Percentiles rank a stretch among this genome's conserved stretches.
Evolutionary conservation across 2,797 vertebrate species (phyloP).

Genomic region (Gambusia yucatana): DNA sequence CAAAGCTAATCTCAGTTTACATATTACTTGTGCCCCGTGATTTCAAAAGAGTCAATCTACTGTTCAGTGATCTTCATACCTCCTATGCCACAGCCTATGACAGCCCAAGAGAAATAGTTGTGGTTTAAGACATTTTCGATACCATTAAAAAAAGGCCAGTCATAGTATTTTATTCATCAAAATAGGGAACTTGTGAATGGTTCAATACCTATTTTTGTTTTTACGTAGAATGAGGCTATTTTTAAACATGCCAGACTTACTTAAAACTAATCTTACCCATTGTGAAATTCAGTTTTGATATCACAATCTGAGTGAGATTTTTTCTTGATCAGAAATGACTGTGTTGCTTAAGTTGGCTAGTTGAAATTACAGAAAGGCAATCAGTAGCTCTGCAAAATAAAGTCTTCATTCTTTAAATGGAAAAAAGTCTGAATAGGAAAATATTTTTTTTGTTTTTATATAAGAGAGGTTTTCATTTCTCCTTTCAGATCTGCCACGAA

Average conservation of each 20-base stretch:
- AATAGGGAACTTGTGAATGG: slow-evolving; percentile 35
- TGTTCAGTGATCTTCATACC: slow-evolving; percentile 22
- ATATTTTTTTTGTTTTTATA: background rate
- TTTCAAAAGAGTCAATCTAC: background rate
- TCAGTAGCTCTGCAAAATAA: background rate
- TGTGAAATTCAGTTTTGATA: slow-evolving; percentile 4
- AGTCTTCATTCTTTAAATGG: background rate
- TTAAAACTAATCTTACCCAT: background rate
- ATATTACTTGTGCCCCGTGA: background rate
- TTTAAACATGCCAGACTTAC: slow-evolving; percentile 27
- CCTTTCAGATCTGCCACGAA: slow-evolving; percentile 77
- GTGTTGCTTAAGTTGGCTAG: background rate
- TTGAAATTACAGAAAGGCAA: background rate
- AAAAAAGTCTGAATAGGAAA: background rate
- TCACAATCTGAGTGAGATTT: slow-evolving; percentile 2
- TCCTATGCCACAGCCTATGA: slow-evolving; percentile 30
- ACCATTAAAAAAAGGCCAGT: slow-evolving; percentile 1
- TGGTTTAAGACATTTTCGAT: slow-evolving; percentile 39
- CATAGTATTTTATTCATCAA: slow-evolving; percentile 8
- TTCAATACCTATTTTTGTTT: slow-evolving; percentile 11
- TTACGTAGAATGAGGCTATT: slow-evolving; percentile 2
- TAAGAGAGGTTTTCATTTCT: slow-evolving; percentile 6
- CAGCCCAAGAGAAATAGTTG: slow-evolving; percentile 21
- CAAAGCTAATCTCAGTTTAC: background rate
- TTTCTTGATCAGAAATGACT: background rate